Base-by-base conservation (phyloP, 1,140 invertebrate genomes). In the Megathymus violae region DNA sequence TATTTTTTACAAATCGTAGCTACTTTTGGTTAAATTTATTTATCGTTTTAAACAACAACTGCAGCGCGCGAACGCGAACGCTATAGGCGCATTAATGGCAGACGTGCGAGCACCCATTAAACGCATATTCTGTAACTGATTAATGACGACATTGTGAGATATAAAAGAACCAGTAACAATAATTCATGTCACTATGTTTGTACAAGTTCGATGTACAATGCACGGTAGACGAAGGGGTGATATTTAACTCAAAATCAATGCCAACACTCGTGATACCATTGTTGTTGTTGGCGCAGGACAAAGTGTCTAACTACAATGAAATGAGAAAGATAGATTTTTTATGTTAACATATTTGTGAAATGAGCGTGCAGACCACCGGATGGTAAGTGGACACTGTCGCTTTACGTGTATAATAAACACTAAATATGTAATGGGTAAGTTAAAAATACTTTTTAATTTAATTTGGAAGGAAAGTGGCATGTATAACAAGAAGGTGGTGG, bases 181-280 rank as follows among this genome's bases (percentile, higher is more conserved):
- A 84, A 80, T 76, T 84, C 81, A 84, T 80, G 76, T 84, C 77
- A 54, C 67, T 78, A 63, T 84, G 78, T 84, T 84, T 84, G 75
- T 80, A 80, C 79, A 77, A 67, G 62, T 70, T 50, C 56, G 66
- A 66, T 63, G 70, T 77, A 80, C 80, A 76, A 78, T 82, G 73
- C 78, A 78, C 64, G 63, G 58, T 64, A 68, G 67, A 64, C 69
- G 71, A 81, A 83, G 76, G 82, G 82, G 77, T 83, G 74, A 83
- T 77, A 80, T 79, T 85, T 80, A 83, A 78, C 77, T 82, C 74
- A 78, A 80, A 86, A 84, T 82, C 83, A 82, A 86, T 86, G 83
- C 76, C 50, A 68, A 72, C 76, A 54, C 36, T 43, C 41, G 51
- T 10, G 36, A 54, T 14, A 54, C 51, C 38, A 41, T n/a, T 2